Base-by-base conservation (phyloP, 92 coral and sea anemone species). In the Epizoanthus rinbou region DNA sequence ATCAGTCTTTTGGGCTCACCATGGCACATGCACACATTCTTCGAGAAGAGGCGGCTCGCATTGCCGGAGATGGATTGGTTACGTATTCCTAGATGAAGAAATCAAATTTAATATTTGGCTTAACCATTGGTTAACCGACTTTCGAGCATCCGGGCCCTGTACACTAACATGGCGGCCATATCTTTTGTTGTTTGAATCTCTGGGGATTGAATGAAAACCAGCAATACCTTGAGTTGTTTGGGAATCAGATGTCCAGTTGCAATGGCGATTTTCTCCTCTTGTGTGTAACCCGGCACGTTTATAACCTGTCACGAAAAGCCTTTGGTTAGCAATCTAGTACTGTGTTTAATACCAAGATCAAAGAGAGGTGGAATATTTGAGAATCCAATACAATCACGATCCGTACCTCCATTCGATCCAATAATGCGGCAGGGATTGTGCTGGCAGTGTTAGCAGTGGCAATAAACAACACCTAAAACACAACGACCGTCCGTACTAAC, bases 401-500 rank as follows among this genome's bases (percentile, higher is more conserved):
- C 59, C 70, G 31, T 75, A 93, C 98, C 93, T 93, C 98, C 98
- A 93, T 93, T 50, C 98, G 94, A 83, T 93, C 98, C 37, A 93
- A 80, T 28, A 93, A 80, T 14, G 98, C 93, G 7, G 98, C 87
- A 65, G 98, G 98, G 80, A 93, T 91, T 17, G 95, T 86, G 74
- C 91, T 84, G 6, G 92, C 88, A 5, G 89, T 80, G 80, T 93
- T 93, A 6, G 98, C 98, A 6, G 98, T 91, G 28, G 98, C 98
- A 54, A 93, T 91, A 73, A 93, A 93, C 75, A 93, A 64, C 14
- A 93, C 98, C 98, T 93, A 25, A 57, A 45, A 85, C 41, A 66
- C n/a, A n/a, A 85, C 6, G 43, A 76, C 18, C 23, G 56, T 68
- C 47, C 41, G 0, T 19, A 78, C 47, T 43, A 74, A 43, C 23